Percentiles rank a stretch among this genome's conserved stretches.
Evolutionary conservation across 2,797 vertebrate species (phyloP).

Genomic region (Pelobates cultripes): DNA sequence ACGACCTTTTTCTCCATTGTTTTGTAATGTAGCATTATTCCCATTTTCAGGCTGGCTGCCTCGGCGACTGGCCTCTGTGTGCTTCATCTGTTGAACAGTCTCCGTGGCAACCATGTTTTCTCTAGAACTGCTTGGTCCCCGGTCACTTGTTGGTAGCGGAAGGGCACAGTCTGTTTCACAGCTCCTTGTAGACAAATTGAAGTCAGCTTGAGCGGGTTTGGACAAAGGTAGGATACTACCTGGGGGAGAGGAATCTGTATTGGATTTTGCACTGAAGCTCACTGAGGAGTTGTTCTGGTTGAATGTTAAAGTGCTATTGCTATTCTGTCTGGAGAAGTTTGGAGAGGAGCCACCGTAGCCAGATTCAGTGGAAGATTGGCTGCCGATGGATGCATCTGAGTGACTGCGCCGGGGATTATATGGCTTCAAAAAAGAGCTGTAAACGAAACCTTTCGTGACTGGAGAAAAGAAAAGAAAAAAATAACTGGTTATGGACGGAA

Average conservation of each 20-base stretch:
- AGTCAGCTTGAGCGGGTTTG: background rate
- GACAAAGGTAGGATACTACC: conserved; percentile 44
- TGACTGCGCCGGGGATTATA: conserved; percentile 95
- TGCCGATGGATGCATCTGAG: conserved; percentile 90
- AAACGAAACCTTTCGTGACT: conserved; percentile 94
- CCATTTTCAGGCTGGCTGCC: conserved; percentile 55
- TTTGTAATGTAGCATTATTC: conserved; percentile 61
- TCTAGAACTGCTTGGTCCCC: conserved; percentile 2
- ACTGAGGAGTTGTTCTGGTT: conserved; percentile 72
- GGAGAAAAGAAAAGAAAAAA: conserved; percentile 26
- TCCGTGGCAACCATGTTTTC: conserved; percentile 19
- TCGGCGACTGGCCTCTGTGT: conserved; percentile 52
- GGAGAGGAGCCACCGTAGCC: conserved; percentile 89
- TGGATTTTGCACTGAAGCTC: conserved; percentile 70
- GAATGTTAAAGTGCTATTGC: conserved; percentile 80
- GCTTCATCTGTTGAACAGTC: conserved; percentile 46
- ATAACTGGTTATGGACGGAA: background rate
- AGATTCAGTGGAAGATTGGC: conserved; percentile 93
- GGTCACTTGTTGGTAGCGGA: conserved; percentile 60
- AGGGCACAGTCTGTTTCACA: conserved; percentile 72
- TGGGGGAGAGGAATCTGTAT: conserved; percentile 55
- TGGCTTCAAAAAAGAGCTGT: conserved; percentile 95
- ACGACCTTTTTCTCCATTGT: conserved; percentile 65
- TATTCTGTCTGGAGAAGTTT: conserved; percentile 81
- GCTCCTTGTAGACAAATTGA: background rate